phyloP scores from a whole-genome alignment of 1,140 invertebrate species.

The Lepidotrigona ventralis region DNA sequence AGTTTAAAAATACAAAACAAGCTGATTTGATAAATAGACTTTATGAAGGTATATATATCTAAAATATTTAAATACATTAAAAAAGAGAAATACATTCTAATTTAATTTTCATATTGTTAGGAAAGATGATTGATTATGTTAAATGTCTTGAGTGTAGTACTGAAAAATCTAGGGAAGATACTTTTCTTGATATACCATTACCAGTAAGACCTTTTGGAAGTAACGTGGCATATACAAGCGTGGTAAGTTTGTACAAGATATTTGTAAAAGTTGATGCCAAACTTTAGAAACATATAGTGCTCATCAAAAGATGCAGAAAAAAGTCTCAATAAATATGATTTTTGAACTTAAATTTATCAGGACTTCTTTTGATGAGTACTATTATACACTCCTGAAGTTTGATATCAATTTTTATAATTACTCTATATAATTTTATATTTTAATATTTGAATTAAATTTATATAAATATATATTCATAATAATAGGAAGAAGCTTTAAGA shows the following conservation, averaged over 20 bases:
- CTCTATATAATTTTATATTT: conserved; percentile 1
- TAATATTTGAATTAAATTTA: conserved; percentile 8
- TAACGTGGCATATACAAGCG: conserved; percentile 88
- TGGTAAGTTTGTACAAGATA: conserved; percentile 80
- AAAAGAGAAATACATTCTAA: conserved; percentile 25
- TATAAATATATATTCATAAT: conserved; percentile 63
- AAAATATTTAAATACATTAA: conserved; percentile 9
- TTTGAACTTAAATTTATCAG: no score
- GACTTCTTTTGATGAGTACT: no score
- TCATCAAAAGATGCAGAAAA: no score
- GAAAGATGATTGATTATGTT: conserved; percentile 95
- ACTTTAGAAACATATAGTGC: no score
- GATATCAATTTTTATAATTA: no score
- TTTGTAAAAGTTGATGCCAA: no score
- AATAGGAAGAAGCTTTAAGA: conserved; percentile 89
- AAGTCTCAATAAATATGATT: no score
- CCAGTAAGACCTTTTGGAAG: conserved; percentile 93
- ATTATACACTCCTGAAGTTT: no score
- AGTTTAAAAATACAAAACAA: conserved; percentile 92
- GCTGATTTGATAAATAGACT: conserved; percentile 90
- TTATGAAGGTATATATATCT: conserved; percentile 82
- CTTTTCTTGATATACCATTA: conserved; percentile 93
- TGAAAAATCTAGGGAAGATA: conserved; percentile 91
- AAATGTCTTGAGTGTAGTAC: conserved; percentile 93
- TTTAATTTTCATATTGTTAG: conserved; percentile 79